Evolutionary conservation across 2,113 vertebrate genomes (phyloP).

Genomic region (Perca schrenkii): DNA sequence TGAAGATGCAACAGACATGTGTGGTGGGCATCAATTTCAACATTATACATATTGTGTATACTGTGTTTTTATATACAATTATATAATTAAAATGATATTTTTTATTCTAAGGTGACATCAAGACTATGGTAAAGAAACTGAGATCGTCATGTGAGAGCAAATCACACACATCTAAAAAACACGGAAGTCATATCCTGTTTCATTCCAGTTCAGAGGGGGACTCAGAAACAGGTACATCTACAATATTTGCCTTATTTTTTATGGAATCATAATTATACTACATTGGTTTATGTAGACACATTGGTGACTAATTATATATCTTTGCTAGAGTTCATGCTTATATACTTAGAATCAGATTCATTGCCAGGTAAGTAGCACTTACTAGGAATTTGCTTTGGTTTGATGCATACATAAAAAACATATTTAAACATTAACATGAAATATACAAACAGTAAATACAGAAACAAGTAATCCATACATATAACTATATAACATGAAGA

Average conservation of each 20-base stretch:
- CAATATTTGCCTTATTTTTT: neutral
- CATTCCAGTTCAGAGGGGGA: constrained; percentile 5
- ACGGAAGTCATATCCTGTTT: neutral
- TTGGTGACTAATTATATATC: neutral
- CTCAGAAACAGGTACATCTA: constrained; percentile 46
- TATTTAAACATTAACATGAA: too few relatives aligned
- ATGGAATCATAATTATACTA: neutral
- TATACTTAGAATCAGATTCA: neutral
- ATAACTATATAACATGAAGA: too few relatives aligned
- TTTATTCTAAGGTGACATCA: constrained; percentile 75
- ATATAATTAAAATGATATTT: neutral
- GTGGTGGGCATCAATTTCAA: constrained; percentile 40
- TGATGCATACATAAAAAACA: too few relatives aligned
- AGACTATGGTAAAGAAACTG: constrained; percentile 73
- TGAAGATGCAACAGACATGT: constrained; percentile 42
- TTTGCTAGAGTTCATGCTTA: neutral
- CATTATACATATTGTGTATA: neutral
- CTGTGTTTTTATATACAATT: neutral
- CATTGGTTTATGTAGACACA: neutral
- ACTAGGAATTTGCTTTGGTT: too few relatives aligned
- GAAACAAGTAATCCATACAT: too few relatives aligned
- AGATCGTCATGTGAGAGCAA: constrained; percentile 64
- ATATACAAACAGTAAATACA: too few relatives aligned
- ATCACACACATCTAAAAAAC: constrained; percentile 38
- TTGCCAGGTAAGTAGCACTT: too few relatives aligned